Evolutionary conservation across 2,888 invertebrate genomes (phyloP).

Genomic region (Drosophila quinaria): DNA sequence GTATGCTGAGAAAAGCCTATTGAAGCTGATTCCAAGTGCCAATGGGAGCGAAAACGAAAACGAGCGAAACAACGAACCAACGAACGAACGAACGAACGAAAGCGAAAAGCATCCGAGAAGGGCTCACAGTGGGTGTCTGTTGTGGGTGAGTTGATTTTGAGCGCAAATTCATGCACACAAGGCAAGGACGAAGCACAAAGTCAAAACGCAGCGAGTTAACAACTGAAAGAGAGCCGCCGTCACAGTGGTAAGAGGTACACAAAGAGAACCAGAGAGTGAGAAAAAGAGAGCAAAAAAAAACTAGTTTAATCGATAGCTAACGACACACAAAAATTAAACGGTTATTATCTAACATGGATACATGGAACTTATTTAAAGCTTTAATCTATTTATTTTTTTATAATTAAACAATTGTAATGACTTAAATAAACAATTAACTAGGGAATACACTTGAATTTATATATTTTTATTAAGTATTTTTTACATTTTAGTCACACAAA

Average conservation of each 20-base stretch:
- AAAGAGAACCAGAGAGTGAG: conserved; percentile 22
- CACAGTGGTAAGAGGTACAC: conserved; percentile 15
- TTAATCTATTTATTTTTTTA: background rate
- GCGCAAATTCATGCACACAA: conserved; percentile 62
- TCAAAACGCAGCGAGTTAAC: conserved; percentile 54
- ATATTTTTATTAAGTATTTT: conserved; percentile 22
- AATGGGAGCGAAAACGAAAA: conserved; percentile 64
- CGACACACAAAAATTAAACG: conserved; percentile 42
- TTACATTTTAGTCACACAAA: conserved; percentile 27
- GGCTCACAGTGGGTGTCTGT: conserved; percentile 29
- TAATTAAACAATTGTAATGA: background rate
- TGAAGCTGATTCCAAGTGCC: conserved; percentile 65
- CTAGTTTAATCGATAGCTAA: conserved; percentile 73
- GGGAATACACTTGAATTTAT: conserved; percentile 20
- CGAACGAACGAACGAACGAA: conserved; percentile 50
- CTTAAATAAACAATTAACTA: background rate
- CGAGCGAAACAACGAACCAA: conserved; percentile 29
- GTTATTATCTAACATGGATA: conserved; percentile 69
- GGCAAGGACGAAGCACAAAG: conserved; percentile 75
- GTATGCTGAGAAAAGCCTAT: conserved; percentile 43
- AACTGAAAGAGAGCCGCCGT: conserved; percentile 13
- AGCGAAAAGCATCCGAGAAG: conserved; percentile 69
- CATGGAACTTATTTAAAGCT: conserved; percentile 4
- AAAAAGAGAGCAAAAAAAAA: conserved; percentile 43
- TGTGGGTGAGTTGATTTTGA: conserved; percentile 40